These are phyloP conservation scores for Galerucella pusilla DNA, from an alignment of 2,888 invertebrate species.

Conservation along the genomic window DNA sequence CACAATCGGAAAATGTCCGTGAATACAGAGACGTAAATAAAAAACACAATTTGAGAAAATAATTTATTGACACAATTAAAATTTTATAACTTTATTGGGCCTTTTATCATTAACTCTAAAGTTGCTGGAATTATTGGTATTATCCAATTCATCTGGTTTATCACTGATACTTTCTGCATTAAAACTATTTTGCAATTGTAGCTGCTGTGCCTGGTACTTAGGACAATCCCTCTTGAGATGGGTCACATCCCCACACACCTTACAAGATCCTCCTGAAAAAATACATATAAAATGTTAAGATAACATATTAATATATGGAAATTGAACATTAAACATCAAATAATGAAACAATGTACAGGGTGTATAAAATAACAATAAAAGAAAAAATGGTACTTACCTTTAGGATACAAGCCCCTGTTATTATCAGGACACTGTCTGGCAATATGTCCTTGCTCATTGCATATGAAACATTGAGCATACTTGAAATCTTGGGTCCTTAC, in stretches of 20 bases:
- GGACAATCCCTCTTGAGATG: constrained; percentile 87
- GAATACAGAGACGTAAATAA: not conserved
- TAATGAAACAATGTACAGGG: not conserved
- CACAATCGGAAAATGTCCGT: no score
- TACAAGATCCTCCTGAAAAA: constrained; percentile 72
- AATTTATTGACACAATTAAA: constrained; percentile 43
- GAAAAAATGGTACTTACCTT: constrained; percentile 62
- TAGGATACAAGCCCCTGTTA: constrained; percentile 83
- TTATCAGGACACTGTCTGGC: constrained; percentile 90
- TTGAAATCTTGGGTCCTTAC: constrained; percentile 75
- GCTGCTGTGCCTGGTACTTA: constrained; percentile 62
- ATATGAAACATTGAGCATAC: constrained; percentile 90
- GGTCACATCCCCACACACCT: constrained; percentile 85
- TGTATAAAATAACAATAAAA: not conserved
- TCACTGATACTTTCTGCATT: constrained; percentile 53
- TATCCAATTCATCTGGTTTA: constrained; percentile 58
- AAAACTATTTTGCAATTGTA: constrained; percentile 50
- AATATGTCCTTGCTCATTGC: constrained; percentile 88
- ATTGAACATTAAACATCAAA: not conserved
- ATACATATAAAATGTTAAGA: constrained; percentile 15
- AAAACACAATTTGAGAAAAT: not conserved
- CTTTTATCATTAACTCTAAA: constrained; percentile 30
- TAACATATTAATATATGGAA: not conserved
- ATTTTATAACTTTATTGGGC: constrained; percentile 58
- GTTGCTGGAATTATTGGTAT: constrained; percentile 30